phyloP scores from a whole-genome alignment of 2,888 invertebrate genomes.

The Bembecia ichneumoniformis region DNA sequence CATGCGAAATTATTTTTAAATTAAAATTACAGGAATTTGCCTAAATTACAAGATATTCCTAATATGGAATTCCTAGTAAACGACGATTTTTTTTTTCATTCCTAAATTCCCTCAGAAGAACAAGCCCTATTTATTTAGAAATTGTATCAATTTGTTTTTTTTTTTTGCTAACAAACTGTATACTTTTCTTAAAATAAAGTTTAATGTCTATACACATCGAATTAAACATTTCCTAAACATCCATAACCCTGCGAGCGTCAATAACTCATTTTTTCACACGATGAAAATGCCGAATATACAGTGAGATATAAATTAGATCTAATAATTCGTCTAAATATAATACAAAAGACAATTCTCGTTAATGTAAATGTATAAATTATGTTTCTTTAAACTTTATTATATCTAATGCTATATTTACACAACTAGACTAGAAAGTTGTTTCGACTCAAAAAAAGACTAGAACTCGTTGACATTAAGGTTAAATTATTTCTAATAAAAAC shows the following conservation, averaged over 20 bases:
- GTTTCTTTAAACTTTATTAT: background rate
- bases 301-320: slow-evolving; percentile 3
- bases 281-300: slow-evolving; percentile 1
- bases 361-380: slow-evolving; percentile 4
- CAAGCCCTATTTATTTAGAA: no score
- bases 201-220: no score
- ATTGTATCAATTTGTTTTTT: no score
- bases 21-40: no score
- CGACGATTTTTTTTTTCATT: no score
- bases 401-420: slow-evolving; percentile 1
- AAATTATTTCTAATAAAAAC: slow-evolving; percentile 38
- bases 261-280: background rate
- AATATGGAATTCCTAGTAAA: no score
- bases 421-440: slow-evolving; percentile 28
- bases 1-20: no score
- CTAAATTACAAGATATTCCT: no score
- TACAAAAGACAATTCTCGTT: slow-evolving; percentile 4
- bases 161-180: no score
- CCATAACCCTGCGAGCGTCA: slow-evolving; percentile 2
- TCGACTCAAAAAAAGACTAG: slow-evolving; percentile 34
- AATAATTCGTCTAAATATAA: slow-evolving; percentile 9
- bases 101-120: no score
- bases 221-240: background rate
- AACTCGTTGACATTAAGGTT: slow-evolving; percentile 26
- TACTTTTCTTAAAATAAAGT: no score